phyloP scores from a whole-genome alignment of 2,797 vertebrate species.

The Glossophaga mutica region DNA sequence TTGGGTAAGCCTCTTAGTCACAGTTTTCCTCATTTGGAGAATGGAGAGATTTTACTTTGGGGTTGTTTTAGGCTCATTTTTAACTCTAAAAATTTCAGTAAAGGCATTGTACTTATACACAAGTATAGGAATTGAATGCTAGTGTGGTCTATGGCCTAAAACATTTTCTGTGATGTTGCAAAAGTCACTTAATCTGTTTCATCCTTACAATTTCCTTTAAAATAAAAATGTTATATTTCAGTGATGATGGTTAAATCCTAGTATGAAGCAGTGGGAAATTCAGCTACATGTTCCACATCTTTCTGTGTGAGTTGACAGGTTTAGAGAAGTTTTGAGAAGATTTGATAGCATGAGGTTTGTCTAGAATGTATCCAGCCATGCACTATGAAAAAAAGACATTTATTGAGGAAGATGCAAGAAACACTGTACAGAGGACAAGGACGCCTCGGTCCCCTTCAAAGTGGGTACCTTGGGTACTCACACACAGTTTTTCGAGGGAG shows the following conservation, averaged over 20 bases:
- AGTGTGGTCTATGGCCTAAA: neutral
- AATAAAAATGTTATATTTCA: neutral
- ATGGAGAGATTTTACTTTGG: constrained; percentile 15
- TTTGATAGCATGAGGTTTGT: neutral
- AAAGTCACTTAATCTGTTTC: neutral
- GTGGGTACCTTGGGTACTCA: neutral
- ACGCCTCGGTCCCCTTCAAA: neutral
- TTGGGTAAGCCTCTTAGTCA: neutral
- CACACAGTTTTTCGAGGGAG: neutral
- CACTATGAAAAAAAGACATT: neutral
- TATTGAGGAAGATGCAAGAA: neutral
- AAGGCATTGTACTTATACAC: neutral
- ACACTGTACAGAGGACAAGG: neutral
- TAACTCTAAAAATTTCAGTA: neutral
- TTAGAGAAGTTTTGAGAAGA: neutral
- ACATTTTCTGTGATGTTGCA: neutral
- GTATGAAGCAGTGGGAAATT: neutral
- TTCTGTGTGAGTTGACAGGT: neutral
- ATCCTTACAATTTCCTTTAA: constrained; percentile 8
- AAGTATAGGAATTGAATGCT: neutral
- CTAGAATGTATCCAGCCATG: neutral
- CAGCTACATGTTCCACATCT: neutral
- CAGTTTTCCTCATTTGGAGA: constrained; percentile 19
- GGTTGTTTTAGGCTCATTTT: neutral
- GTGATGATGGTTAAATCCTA: neutral